Evolutionary conservation across 2,113 vertebrate genomes (phyloP).

Genomic region (Alces alces): DNA sequence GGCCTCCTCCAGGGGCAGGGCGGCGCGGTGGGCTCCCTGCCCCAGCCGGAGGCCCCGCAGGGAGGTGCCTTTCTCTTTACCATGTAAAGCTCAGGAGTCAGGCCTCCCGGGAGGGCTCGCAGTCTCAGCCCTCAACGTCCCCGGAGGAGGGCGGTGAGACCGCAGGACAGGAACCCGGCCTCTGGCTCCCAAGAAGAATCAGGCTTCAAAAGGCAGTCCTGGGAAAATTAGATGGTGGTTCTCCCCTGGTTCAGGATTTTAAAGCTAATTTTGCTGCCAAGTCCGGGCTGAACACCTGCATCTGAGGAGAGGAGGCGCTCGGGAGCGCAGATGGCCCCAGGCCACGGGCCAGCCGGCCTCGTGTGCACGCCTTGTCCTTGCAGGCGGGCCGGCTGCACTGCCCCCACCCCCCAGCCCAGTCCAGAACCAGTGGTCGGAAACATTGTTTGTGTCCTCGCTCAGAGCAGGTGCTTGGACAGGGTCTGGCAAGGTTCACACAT

Average conservation of each 20-base stretch:
- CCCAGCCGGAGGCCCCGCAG: not conserved
- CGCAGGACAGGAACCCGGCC: not conserved
- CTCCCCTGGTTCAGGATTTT: not conserved
- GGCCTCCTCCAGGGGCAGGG: not conserved
- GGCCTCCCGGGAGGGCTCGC: rapidly evolving
- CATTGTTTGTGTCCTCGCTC: not conserved
- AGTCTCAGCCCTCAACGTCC: rapidly evolving
- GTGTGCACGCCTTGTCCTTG: not conserved
- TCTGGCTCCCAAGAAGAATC: not conserved
- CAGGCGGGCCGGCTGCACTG: rapidly evolving
- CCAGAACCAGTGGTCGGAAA: not conserved
- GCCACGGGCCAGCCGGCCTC: rapidly evolving
- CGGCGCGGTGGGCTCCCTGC: not conserved
- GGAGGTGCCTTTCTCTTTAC: not conserved
- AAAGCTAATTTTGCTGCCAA: not conserved
- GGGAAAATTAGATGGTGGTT: not conserved
- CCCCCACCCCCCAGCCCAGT: not conserved
- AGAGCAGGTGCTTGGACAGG: not conserved
- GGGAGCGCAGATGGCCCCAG: not conserved
- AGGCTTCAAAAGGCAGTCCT: not conserved
- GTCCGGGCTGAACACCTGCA: not conserved
- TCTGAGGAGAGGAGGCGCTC: not conserved
- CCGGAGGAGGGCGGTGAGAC: not conserved
- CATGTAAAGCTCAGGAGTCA: not conserved
- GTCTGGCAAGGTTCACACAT: not conserved